phyloP scores from a whole-genome alignment of 2,113 vertebrate species.

The Sylvietta virens region DNA sequence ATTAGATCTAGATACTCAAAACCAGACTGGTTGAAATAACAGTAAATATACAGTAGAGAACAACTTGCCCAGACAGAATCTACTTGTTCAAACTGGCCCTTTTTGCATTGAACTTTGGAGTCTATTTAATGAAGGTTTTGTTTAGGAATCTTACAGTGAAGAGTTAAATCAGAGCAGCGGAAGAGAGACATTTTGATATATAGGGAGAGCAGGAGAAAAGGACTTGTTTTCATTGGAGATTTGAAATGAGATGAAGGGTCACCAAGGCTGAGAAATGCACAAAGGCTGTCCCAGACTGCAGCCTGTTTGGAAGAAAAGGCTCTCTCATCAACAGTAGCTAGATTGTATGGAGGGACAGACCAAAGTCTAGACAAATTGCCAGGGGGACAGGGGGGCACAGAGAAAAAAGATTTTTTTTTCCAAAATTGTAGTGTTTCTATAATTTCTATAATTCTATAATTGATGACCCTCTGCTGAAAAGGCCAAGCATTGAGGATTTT shows the following conservation, averaged over 20 bases:
- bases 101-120: neutral
- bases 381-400: too few relatives aligned
- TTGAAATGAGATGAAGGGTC: conserved; percentile 53
- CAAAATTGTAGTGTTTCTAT: neutral
- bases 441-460: neutral
- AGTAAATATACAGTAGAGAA: neutral
- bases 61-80: conserved; percentile 32
- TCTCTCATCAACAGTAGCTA: conserved; percentile 21
- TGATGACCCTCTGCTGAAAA: neutral
- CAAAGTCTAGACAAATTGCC: conserved; percentile 5
- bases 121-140: conserved; percentile 47
- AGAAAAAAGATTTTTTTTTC: neutral
- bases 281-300: conserved; percentile 36
- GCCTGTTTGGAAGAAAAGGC: conserved; percentile 9
- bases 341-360: conserved; percentile 20
- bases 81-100: conserved; percentile 33
- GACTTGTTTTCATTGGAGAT: conserved; percentile 10
- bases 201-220: conserved; percentile 3
- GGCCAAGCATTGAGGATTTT: neutral
- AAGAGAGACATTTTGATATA: conserved; percentile 41
- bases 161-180: conserved; percentile 36
- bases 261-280: neutral
- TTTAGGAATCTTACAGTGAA: conserved; percentile 5
- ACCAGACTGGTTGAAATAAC: neutral
- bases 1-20: conserved; percentile 37